These are phyloP conservation scores for Elachura formosa DNA, from an alignment of 2,113 vertebrate species.

Conservation along the genomic window DNA sequence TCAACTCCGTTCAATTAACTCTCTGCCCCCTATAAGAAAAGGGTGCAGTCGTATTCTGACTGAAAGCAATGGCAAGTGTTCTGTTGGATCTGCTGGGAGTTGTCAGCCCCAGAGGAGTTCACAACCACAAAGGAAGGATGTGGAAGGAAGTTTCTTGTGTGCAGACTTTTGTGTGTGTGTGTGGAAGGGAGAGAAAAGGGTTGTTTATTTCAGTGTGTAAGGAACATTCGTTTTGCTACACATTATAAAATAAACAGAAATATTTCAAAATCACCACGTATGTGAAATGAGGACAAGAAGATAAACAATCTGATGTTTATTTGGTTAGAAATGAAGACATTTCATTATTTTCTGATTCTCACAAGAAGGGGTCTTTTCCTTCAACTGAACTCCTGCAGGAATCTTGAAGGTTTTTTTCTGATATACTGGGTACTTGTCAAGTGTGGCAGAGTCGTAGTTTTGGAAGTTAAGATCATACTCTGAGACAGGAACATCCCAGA, in stretches of 20 bases:
- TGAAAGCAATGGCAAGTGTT: constrained; percentile 36
- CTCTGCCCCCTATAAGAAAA: constrained; percentile 54
- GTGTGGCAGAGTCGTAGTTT: background rate
- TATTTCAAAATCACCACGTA: background rate
- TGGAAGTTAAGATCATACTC: background rate
- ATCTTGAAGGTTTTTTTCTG: background rate
- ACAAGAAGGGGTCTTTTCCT: background rate
- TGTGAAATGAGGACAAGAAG: background rate
- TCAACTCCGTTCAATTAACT: constrained; percentile 58
- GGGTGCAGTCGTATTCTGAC: background rate
- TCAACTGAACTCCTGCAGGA: background rate
- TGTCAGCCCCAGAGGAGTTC: background rate
- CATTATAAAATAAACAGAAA: constrained; percentile 1
- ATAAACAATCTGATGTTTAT: background rate
- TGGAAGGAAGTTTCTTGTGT: constrained; percentile 2
- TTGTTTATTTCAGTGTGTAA: background rate
- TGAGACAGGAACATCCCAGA: background rate
- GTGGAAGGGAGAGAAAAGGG: background rate
- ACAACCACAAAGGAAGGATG: constrained; percentile 30
- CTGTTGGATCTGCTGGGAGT: background rate
- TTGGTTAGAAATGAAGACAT: constrained; percentile 7
- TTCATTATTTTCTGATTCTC: background rate
- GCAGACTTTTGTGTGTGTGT: background rate
- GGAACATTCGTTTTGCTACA: background rate
- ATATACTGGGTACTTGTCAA: background rate